phyloP scores from a whole-genome alignment of 2,888 invertebrate species.

The Cataglyphis livida region DNA sequence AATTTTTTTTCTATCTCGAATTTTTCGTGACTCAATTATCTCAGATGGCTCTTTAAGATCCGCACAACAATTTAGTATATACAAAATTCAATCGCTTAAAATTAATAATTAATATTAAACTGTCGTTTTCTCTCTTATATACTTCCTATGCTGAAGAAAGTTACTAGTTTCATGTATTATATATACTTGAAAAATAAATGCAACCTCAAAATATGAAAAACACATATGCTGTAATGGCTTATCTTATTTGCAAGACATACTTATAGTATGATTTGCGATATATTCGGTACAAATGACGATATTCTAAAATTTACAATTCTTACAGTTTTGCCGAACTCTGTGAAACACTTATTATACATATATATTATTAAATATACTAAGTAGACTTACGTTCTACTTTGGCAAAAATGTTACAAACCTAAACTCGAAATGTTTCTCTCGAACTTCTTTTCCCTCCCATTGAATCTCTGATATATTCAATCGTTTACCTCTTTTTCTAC shows the following conservation, averaged over 20 bases:
- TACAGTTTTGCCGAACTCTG: slow-evolving; percentile 52
- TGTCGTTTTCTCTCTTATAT: slow-evolving; percentile 57
- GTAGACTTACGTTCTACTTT: slow-evolving; percentile 81
- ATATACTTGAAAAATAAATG: slow-evolving; percentile 50
- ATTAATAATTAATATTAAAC: slow-evolving; percentile 74
- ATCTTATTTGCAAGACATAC: slow-evolving; percentile 41
- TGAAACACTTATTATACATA: slow-evolving; percentile 70
- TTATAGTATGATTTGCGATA: slow-evolving; percentile 61
- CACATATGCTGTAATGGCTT: slow-evolving; percentile 30
- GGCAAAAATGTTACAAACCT: slow-evolving; percentile 79
- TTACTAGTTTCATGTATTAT: slow-evolving; percentile 31
- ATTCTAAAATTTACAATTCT: slow-evolving; percentile 79
- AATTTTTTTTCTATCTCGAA: slow-evolving; percentile 61
- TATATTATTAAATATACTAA: slow-evolving; percentile 78
- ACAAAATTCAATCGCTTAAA: slow-evolving; percentile 80
- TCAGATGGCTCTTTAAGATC: slow-evolving; percentile 63
- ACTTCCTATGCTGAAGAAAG: slow-evolving; percentile 20
- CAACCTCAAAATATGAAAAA: slow-evolving; percentile 32
- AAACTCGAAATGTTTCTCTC: slow-evolving; percentile 59
- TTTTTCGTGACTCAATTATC: slow-evolving; percentile 63
- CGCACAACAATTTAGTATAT: slow-evolving; percentile 81
- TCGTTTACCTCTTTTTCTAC: slow-evolving; percentile 51
- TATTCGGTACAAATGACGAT: slow-evolving; percentile 70
- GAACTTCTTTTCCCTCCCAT: slow-evolving; percentile 39
- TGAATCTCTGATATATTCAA: slow-evolving; percentile 46